Percentiles rank a stretch among this genome's conserved stretches.
Evolutionary conservation across 2,888 invertebrate genomes (phyloP).

Genomic region (Phlogophora meticulosa): DNA sequence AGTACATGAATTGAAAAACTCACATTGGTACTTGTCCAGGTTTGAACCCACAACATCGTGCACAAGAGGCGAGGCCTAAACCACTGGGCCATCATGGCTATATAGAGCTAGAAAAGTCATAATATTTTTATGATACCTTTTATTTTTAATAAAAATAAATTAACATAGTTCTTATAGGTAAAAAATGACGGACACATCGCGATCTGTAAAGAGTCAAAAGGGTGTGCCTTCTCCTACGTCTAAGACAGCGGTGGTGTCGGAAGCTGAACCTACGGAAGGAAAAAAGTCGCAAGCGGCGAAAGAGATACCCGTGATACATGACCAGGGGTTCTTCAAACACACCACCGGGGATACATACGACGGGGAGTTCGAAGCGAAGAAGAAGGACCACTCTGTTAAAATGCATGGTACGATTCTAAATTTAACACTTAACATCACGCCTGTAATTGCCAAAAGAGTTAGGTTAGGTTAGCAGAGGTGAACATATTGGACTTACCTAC

Average conservation of each 20-base stretch:
- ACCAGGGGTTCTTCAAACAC: conserved; percentile 85
- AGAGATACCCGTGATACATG: conserved; percentile 77
- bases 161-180: too few relatives aligned
- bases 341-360: conserved; percentile 91
- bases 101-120: not conserved
- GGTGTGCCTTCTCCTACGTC: not conserved
- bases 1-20: too few relatives aligned
- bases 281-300: conserved; percentile 70
- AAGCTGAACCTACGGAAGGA: conserved; percentile 2
- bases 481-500: too few relatives aligned
- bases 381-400: conserved; percentile 82
- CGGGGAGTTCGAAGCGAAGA: conserved; percentile 91
- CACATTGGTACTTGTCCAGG: too few relatives aligned
- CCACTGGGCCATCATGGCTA: too few relatives aligned
- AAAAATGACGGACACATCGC: conserved; percentile 25
- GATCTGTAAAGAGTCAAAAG: conserved; percentile 7
- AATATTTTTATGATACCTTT: not conserved
- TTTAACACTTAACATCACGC: not conserved
- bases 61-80: too few relatives aligned
- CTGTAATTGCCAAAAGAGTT: too few relatives aligned
- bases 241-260: conserved; percentile 30
- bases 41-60: too few relatives aligned
- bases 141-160: not conserved
- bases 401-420: conserved; percentile 82
- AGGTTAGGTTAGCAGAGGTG: too few relatives aligned